A percentile compares a stretch with the other conserved stretches of the same genome.
Conservation (phyloP, 2,888 invertebrate species). For the Orthosia cruda region DNA sequence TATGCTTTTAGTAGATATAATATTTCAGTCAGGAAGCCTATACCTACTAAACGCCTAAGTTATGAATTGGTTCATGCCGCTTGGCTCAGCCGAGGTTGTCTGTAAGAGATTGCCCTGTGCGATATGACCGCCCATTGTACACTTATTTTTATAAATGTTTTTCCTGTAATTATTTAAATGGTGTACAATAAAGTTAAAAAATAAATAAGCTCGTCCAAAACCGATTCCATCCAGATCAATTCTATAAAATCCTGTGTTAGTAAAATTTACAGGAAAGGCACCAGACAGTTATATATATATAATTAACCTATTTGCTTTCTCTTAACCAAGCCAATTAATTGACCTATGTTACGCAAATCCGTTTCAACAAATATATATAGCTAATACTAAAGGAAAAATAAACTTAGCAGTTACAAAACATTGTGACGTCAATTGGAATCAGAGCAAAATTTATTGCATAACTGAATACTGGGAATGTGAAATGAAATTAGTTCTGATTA, state of each 20-base stretch:
- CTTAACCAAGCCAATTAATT: slow-evolving; percentile 19
- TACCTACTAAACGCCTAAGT: no score
- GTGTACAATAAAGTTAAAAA: no score
- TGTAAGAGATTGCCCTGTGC: no score
- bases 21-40: not conserved
- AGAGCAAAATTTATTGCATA: slow-evolving; percentile 15
- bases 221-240: not conserved
- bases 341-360: not conserved
- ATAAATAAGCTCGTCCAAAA: not conserved
- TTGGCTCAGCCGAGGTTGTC: no score
- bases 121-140: no score
- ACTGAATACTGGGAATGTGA: slow-evolving; percentile 29
- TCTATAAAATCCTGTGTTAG: not conserved
- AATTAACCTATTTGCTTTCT: slow-evolving; percentile 9
- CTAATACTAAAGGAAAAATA: not conserved
- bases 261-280: not conserved
- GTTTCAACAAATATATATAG: not conserved
- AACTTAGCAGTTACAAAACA: slow-evolving; percentile 1
- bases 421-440: slow-evolving; percentile 21
- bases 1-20: not conserved
- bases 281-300: not conserved
- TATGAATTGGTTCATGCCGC: not conserved
- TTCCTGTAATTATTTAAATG: no score
- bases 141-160: no score
- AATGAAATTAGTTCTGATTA: slow-evolving; percentile 43